Evolutionary conservation across 2,888 invertebrate genomes (phyloP), one percentile per base, ranked within the genome.

Genomic region (Drosophila recens): DNA sequence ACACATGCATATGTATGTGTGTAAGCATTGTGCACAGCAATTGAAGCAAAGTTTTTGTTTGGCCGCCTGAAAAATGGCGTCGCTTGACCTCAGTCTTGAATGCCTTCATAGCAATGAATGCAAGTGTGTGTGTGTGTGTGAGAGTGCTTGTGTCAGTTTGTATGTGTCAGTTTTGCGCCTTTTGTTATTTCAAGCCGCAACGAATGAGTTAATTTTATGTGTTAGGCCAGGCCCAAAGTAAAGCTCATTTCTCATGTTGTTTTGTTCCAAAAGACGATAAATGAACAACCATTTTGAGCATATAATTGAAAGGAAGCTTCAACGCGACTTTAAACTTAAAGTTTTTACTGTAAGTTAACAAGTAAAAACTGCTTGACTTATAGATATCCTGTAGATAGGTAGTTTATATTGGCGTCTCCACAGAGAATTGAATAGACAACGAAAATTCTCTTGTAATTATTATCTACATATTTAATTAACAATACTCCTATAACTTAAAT

Each of bases 161-260:
- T 33, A 5, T 61, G 61, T 63, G 40, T 49, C 33, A 15, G 53
- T 23, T 57, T 57, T 58, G 56, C 52, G 59, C 65, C 79, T 72
- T 72, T 80, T 72, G 81, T 84, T 79, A 69, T 72, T 73, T 72
- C 74, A 51, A 58, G 68, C 88, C 86, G 48, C 83, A 85, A 82
- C 74, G 80, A 84, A 87, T 85, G 85, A 82, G 87, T 87, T 84
- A 85, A 84, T 84, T 87, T 87, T 62, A 83, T 76, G 80, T 79
- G 80, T 79, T 76, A 74, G 73, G 65, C 57, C 78, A 69, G 69
- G 62, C 74, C 68, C 46, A 76, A 75, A 79, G 68, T 75, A 71
- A 63, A 46, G 51, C 66, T 46, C 82, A 82, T 84, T 84, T 87
- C 62, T 84, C 72, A 84, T 63, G 66, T 66, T 54, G 58, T 43